Evolutionary conservation across 2,113 vertebrate species (phyloP), one percentile per base, ranked within the genome.

Genomic region (Apodemus sylvaticus): DNA sequence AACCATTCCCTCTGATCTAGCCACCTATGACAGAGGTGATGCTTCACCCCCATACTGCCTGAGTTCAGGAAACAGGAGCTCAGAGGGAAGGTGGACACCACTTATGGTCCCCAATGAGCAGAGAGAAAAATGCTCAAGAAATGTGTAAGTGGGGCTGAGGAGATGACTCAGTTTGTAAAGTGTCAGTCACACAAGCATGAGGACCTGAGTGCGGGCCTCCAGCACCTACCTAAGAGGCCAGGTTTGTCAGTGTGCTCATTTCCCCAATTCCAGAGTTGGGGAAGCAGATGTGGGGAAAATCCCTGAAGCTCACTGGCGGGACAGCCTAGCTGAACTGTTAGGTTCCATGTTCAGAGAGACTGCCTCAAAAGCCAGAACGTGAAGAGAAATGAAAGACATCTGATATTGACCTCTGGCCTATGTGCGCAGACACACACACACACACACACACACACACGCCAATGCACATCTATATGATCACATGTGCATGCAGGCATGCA

Each of bases 1-100:
- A 93, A 29, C 42, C 66, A 91, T 68, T 34, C 58, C 70, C 70
- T 91, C 81, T 74, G 81, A 81, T 26, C 70, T 42, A 70, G 62
- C 6, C 42, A 89, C 42, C 64, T 48, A 51, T 48, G 48, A 70
- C 70, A 76, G 81, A 76, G 55, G 20, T 76, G 9, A 79, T n/a
- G n/a, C 29, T 81, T 89, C 90, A 16, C 29, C 92, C 51, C 71
- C 64, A 42, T 60, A 48, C 51, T 14, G 6, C 58, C n/a, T 82
- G 53, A 60, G 66, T 71, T 66, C 51, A 42, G 20, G 53, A 96
- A 71, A 26, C n/a, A 77, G 48, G 51, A 91, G 93, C 83, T 86
- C 29, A 64, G 53, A 55, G 51, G 42, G n/a, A 87, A 83, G 42
- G 71, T 39, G 22, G 62, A 29, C 9, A 26, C 26, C 26, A 64